Evolutionary conservation across 1,140 invertebrate species (phyloP), one percentile per base, ranked within the genome.

Genomic region (Limonius californicus): DNA sequence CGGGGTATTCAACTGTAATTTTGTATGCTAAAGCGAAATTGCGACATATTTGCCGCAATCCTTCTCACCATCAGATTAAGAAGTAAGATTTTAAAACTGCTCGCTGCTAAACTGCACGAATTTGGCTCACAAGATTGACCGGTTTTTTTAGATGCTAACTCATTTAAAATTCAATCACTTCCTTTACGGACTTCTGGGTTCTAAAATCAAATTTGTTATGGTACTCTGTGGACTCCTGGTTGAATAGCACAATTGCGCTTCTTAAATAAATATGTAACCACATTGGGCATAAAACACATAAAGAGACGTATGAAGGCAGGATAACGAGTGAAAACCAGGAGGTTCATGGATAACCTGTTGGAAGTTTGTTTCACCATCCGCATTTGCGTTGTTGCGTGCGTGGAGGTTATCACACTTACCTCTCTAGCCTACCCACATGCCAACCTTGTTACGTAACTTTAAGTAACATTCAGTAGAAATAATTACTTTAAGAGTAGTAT

Each of bases 21-120:
- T 62, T 45, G 43, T 39, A 39, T 54, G 39, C 55, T 19, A 14
- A n/a, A 39, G 47, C 55, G 61, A 64, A 63, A 63, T 54, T 60
- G 42, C 15, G 50, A 61, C 20, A 21, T 63, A 53, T 63, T 63
- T 59, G 57, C 12, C 4, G 42, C 42, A 12, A 12, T 45, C 42
- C 14, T 45, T 45, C 42, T 45, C 42, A 18, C 42, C 42, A 45
- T 4, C 42, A 3, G 42, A 45, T 45, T 27, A 45, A 45, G 42
- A 45, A 45, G n/a, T 18, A 15, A 18, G 42, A 45, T 45, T 18
- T 45, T 45, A 45, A 45, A 45, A 45, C 3, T 27, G 9, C 42
- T 45, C 42, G 2, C n/a, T 45, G 42, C 14, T 2, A 45, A 15
- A 45, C 16, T 15, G 42, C n/a, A 45, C 14, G 16, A 45, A 45